phyloP scores from a whole-genome alignment of 2,888 invertebrate genomes.

The Leptura quadrifasciata region DNA sequence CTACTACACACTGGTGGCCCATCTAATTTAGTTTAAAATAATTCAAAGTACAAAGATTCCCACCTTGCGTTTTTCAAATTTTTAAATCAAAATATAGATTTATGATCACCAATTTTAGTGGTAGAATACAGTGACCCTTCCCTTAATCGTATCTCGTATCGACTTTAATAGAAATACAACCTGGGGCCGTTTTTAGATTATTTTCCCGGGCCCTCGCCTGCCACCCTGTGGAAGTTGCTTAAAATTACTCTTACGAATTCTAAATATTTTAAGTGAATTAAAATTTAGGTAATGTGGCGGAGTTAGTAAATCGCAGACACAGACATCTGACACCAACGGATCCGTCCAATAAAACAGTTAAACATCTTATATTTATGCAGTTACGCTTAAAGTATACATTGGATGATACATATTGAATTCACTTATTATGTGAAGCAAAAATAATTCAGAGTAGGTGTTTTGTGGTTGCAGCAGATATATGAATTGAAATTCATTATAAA shows the following conservation, averaged over 20 bases:
- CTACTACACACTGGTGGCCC: too few relatives aligned
- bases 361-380: conserved; percentile 31
- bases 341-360: conserved; percentile 21
- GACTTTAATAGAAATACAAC: too few relatives aligned
- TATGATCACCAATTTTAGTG: too few relatives aligned
- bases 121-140: too few relatives aligned
- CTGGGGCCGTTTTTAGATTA: too few relatives aligned
- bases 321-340: conserved; percentile 32
- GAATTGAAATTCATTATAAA: too few relatives aligned
- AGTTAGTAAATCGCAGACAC: conserved; percentile 12
- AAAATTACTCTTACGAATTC: conserved; percentile 8
- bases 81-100: too few relatives aligned
- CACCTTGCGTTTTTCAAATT: too few relatives aligned
- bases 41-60: too few relatives aligned
- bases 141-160: too few relatives aligned
- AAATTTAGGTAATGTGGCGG: conserved; percentile 16
- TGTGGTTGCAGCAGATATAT: neutral
- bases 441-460: neutral
- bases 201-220: too few relatives aligned
- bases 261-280: conserved; percentile 8
- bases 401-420: conserved; percentile 15
- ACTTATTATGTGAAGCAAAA: neutral
- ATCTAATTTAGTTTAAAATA: too few relatives aligned
- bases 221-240: conserved; percentile 24
- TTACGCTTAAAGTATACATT: conserved; percentile 12